Conservation (phyloP, 2,797 vertebrate species). For the Picus viridis region DNA sequence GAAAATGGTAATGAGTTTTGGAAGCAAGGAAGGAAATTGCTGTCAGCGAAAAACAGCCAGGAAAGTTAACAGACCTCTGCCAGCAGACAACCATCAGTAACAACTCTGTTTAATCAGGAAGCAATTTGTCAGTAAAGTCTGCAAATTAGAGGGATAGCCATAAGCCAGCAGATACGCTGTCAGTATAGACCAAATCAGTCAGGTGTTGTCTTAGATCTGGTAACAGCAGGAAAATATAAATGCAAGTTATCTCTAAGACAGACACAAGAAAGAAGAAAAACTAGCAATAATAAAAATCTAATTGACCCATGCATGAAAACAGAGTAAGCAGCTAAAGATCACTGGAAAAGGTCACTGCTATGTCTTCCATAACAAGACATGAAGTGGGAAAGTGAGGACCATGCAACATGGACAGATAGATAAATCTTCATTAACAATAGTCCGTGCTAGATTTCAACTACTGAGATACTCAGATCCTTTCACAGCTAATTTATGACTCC, state of each 20-base stretch:
- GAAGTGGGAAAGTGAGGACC: not conserved
- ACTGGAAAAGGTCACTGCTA: not conserved
- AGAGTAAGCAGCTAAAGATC: not conserved
- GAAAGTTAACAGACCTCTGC: conserved; percentile 19
- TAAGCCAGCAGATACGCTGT: not conserved
- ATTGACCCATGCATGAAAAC: not conserved
- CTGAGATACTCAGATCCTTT: not conserved
- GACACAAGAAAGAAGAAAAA: not conserved
- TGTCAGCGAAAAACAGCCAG: conserved; percentile 32
- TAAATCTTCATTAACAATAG: not conserved
- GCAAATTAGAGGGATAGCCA: not conserved
- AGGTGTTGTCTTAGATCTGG: not conserved
- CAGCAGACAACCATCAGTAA: not conserved
- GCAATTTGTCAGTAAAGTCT: not conserved
- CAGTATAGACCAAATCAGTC: not conserved
- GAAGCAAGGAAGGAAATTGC: not conserved
- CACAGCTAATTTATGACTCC: not conserved
- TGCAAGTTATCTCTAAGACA: not conserved
- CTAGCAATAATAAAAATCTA: not conserved
- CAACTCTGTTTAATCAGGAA: conserved; percentile 10
- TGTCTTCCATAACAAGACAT: not conserved
- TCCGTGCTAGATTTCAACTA: not conserved
- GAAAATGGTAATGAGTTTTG: conserved; percentile 25
- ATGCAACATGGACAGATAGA: not conserved
- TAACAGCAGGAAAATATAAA: not conserved